A percentile compares a stretch with the other conserved stretches of the same genome.
These are phyloP conservation scores for Diachasmimorpha longicaudata DNA, from an alignment of 1,140 invertebrate genomes.

Conservation along the genomic window DNA sequence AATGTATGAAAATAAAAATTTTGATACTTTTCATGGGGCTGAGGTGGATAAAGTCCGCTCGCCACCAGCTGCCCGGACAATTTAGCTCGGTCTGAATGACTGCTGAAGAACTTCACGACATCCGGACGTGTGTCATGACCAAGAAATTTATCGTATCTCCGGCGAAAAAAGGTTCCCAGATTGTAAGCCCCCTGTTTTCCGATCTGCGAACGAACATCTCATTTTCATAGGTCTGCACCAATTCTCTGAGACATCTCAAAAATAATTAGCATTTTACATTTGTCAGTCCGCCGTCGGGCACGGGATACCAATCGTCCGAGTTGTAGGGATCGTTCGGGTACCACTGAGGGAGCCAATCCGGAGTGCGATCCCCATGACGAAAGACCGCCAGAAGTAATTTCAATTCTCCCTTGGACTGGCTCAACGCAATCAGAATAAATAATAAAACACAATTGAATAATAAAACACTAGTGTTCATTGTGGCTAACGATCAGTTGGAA, in stretches of 20 bases:
- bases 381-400: not conserved
- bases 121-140: not conserved
- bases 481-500: not conserved
- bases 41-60: not conserved
- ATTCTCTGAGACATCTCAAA: too few species aligned
- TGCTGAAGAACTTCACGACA: not conserved
- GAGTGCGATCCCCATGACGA: not conserved
- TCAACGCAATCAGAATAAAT: not conserved
- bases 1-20: not conserved
- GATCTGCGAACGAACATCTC: not conserved
- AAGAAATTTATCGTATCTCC: not conserved
- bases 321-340: not conserved
- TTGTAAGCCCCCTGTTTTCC: not conserved
- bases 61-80: not conserved
- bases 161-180: not conserved
- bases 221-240: too few species aligned
- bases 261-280: not conserved
- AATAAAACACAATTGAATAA: not conserved
- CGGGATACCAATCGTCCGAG: not conserved
- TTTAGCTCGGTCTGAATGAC: not conserved
- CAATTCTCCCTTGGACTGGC: not conserved
- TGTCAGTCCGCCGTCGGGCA: not conserved
- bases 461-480: not conserved
- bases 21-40: not conserved
- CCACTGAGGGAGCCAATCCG: not conserved